phyloP scores from a whole-genome alignment of 2,113 vertebrate species.

The Prionailurus viverrinus region DNA sequence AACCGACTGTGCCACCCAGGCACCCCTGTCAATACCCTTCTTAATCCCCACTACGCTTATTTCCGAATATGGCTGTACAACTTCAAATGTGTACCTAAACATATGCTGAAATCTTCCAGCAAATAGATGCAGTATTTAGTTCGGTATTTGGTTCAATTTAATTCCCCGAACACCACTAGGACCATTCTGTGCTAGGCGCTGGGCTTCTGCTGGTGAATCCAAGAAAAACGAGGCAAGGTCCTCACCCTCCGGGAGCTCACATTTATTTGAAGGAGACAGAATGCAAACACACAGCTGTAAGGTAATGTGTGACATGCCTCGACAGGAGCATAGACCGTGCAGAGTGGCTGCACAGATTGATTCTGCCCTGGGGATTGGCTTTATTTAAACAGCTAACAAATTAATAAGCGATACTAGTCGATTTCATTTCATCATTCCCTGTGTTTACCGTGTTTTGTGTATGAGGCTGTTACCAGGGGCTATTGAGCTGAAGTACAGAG shows the following conservation, averaged over 20 bases:
- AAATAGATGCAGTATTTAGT: background rate
- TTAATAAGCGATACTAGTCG: constrained; percentile 51
- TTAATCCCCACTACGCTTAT: background rate
- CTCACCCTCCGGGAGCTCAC: background rate
- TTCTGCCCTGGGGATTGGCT: constrained; percentile 25
- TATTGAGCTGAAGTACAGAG: background rate
- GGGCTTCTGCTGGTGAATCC: background rate
- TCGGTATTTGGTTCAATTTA: background rate
- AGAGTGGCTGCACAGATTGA: constrained; percentile 16
- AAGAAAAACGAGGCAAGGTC: background rate
- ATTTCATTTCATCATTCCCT: constrained; percentile 34
- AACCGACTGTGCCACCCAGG: too few relatives aligned
- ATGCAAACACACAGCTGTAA: background rate
- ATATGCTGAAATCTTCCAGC: background rate
- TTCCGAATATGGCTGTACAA: background rate
- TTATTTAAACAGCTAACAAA: constrained; percentile 74
- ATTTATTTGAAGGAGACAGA: constrained; percentile 29
- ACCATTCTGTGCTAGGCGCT: background rate
- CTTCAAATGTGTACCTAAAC: background rate
- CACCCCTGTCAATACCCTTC: background rate
- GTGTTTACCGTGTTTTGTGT: constrained; percentile 25
- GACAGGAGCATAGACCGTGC: background rate
- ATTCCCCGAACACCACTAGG: background rate
- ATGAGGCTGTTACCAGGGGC: background rate
- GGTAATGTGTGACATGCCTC: background rate